Conservation (phyloP, 1,140 invertebrate species). For the Cotesia glomerata region DNA sequence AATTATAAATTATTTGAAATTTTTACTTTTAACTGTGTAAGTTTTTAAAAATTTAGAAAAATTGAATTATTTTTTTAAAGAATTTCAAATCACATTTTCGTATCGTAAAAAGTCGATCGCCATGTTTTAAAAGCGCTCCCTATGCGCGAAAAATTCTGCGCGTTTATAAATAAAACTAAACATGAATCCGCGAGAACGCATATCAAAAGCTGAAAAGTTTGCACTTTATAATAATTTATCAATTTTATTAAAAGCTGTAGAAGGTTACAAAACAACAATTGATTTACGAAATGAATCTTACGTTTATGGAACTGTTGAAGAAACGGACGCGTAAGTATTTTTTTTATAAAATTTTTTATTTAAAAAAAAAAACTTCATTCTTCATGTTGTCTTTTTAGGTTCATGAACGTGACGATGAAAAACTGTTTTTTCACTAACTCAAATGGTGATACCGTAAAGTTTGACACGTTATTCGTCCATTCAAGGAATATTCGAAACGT, state of each 20-base stretch:
- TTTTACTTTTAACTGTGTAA: no score
- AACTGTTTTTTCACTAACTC: slow-evolving; percentile 68
- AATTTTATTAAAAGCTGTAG: slow-evolving; percentile 69
- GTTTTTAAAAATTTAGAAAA: no score
- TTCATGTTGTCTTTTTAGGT: slow-evolving; percentile 54
- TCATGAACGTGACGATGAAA: slow-evolving; percentile 72
- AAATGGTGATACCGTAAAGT: slow-evolving; percentile 59
- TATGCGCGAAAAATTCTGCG: no score
- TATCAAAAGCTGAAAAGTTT: slow-evolving; percentile 57
- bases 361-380: not conserved
- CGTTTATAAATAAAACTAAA: no score
- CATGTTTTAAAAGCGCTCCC: no score
- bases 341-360: slow-evolving; percentile 4
- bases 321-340: slow-evolving; percentile 68
- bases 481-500: slow-evolving; percentile 71
- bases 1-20: no score
- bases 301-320: slow-evolving; percentile 65
- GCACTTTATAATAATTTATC: slow-evolving; percentile 65
- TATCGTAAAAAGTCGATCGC: no score
- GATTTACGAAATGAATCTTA: slow-evolving; percentile 71
- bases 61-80: no score
- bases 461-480: slow-evolving; percentile 68
- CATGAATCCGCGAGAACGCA: not conserved
- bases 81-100: no score
- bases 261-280: slow-evolving; percentile 70